Base-by-base conservation (phyloP, 2,113 vertebrate genomes). In the Nothocercus nigrocapillus region DNA sequence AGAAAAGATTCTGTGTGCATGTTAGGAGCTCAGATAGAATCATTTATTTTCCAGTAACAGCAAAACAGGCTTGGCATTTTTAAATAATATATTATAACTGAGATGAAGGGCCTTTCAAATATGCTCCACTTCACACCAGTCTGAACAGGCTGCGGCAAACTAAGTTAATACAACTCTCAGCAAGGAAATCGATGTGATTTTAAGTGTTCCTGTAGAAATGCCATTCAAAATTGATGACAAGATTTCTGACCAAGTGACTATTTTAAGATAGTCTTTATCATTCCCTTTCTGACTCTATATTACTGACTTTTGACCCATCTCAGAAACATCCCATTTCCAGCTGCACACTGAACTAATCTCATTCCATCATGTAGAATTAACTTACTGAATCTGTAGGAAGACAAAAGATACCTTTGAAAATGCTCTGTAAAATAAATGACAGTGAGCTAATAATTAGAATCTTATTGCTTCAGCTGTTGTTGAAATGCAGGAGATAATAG, bases 21-120 rank as follows among this genome's bases (percentile, higher is more conserved):
- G 58, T 94, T 96, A 92, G 70, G 56, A 89, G 34, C 87, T 96
- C 75, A 90, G 90, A 53, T 40, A 93, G 56, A 97, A 96, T 96
- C 67, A 96, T 97, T 98, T 96, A 94, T 82, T 96, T 95, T 95
- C 89, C 51, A 94, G 75, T 45, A 96, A 97, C 62, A 91, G 81
- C 47, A 96, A 97, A 95, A 94, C 47, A 79, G 32, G 7, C 64
- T 94, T 98, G 97, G 96, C 97, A 98, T 98, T 98, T 98, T 97
- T 97, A 97, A 98, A 98, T 98, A 98, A 98, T 98, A 95, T 88
- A 98, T 97, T 12, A 58, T 94, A 93, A 78, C 87, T 95, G 88
- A 97, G 95, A 97, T 96, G 90, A 98, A 97, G 91, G 67, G 44
- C 28, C 77, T 96, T 98, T 98, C 93, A 97, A 96, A 97, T 77